phyloP scores from a whole-genome alignment of 2,888 invertebrate genomes.

The Rhagonycha lutea region DNA sequence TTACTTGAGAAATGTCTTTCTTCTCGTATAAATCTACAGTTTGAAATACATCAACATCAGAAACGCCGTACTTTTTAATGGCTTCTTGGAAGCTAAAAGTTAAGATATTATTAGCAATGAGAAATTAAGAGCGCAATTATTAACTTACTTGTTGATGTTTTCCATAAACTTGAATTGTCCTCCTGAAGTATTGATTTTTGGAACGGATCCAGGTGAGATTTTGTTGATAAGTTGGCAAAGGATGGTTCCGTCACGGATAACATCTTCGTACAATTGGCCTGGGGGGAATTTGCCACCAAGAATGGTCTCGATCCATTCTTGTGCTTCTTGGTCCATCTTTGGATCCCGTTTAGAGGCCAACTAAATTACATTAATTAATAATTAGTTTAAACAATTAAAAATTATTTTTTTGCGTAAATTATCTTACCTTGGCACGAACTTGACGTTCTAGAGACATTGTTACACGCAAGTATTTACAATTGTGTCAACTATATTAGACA shows the following conservation, averaged over 20 bases:
- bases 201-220: slow-evolving; percentile 82
- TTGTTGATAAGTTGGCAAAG: slow-evolving; percentile 95
- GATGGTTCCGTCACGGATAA: slow-evolving; percentile 88
- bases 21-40: slow-evolving; percentile 96
- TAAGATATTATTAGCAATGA: background rate
- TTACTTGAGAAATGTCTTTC: slow-evolving; percentile 85
- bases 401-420: background rate
- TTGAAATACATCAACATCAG: slow-evolving; percentile 92
- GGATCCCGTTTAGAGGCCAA: slow-evolving; percentile 82
- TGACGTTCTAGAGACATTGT: slow-evolving; percentile 91
- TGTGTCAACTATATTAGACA: slow-evolving; percentile 25
- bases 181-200: slow-evolving; percentile 91
- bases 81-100: slow-evolving; percentile 80
- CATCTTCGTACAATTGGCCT: slow-evolving; percentile 82
- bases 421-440: slow-evolving; percentile 84
- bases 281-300: slow-evolving; percentile 87
- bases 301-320: slow-evolving; percentile 89
- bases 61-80: slow-evolving; percentile 84
- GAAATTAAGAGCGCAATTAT: slow-evolving; percentile 28
- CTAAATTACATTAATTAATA: slow-evolving; percentile 53
- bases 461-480: slow-evolving; percentile 25
- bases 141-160: slow-evolving; percentile 89
- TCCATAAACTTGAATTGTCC: slow-evolving; percentile 99
- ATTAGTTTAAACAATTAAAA: background rate
- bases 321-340: slow-evolving; percentile 83